A percentile compares a stretch with the other conserved stretches of the same genome.
These are phyloP conservation scores for Syngnathoides biaculeatus DNA, from an alignment of 2,113 vertebrate genomes.

Conservation along the genomic window DNA sequence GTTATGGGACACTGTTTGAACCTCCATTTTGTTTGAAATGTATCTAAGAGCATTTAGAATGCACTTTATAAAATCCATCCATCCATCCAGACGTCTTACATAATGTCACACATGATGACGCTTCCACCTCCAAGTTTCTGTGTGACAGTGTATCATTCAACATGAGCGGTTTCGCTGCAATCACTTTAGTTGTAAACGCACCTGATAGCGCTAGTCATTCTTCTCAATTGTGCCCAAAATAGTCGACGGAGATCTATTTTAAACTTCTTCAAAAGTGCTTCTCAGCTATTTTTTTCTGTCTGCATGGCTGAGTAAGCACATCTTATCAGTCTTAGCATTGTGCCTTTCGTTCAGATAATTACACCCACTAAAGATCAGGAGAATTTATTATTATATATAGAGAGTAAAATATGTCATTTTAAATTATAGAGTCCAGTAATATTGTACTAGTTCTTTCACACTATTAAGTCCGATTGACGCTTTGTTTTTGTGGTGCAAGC, in stretches of 20 bases:
- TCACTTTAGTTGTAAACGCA: neutral
- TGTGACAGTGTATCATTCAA: neutral
- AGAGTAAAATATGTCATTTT: neutral
- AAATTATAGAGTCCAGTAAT: neutral
- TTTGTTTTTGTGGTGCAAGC: slow-evolving; percentile 23
- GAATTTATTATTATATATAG: neutral
- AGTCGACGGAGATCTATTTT: slow-evolving; percentile 26
- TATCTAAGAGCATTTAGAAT: no score
- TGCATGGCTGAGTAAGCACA: slow-evolving; percentile 16
- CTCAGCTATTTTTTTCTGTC: slow-evolving; percentile 19
- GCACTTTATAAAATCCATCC: no score
- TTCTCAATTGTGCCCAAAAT: slow-evolving; percentile 17
- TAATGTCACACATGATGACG: neutral
- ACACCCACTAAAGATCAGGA: slow-evolving; percentile 5
- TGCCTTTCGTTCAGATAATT: slow-evolving; percentile 9
- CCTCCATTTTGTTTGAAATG: no score
- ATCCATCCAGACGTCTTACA: neutral
- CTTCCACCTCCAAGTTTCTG: neutral
- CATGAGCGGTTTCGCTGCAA: neutral
- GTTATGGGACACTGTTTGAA: no score
- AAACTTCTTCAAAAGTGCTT: slow-evolving; percentile 9
- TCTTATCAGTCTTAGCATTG: neutral
- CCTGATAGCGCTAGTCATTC: neutral
- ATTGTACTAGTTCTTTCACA: slow-evolving; percentile 2
- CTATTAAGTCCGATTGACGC: slow-evolving; percentile 32